Base-by-base conservation (phyloP, 2,797 vertebrate genomes). In the Gymnocypris eckloni region DNA sequence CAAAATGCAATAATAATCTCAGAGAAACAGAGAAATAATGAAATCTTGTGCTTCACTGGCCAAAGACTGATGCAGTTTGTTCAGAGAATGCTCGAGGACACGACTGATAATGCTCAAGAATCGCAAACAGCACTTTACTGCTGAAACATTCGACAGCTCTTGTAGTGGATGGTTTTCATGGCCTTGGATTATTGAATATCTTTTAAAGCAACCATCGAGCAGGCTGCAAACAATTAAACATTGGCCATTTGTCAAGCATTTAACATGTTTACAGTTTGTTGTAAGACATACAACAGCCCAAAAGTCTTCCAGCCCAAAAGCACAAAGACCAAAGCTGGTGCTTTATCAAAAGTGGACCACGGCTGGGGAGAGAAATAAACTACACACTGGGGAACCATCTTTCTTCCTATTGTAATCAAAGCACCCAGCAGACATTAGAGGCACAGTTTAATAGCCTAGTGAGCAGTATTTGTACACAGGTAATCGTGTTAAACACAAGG, bases 341-440 rank as follows among this genome's bases (percentile, higher is more conserved):
- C 56, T 79, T 64, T 79, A 64, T 64, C 56, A 79, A 45, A 45
- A 79, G 39, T 0, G 15, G 56, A 45, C 56, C 22, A 64, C 39
- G 16, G 12, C 48, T 81, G 50, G 50, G 18, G 33, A 39, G 33
- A 25, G n/a, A 71, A 82, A 41, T 25, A 71, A 70, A 71, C 48
- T 12, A 3, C 15, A 0, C 7, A 3, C 50, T 56, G 22, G 12
- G 76, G 41, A 22, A 61, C 22, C 39, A 64, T 79, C n/a, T 79
- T 64, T 79, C 77, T 64, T 79, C n/a, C n/a, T 45, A 56, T 25
- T 59, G 56, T 64, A 79, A 79, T 79, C 77, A 79, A 79, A 61
- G 59, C 15, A 54, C 33, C 33, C 48, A 25, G 15, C 13, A 39
- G 28, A 79, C 37, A 41, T 25, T 71, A 81, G 18, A 70, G 3